Conservation (phyloP, 2,888 invertebrate genomes). For the Andrena praecox region DNA sequence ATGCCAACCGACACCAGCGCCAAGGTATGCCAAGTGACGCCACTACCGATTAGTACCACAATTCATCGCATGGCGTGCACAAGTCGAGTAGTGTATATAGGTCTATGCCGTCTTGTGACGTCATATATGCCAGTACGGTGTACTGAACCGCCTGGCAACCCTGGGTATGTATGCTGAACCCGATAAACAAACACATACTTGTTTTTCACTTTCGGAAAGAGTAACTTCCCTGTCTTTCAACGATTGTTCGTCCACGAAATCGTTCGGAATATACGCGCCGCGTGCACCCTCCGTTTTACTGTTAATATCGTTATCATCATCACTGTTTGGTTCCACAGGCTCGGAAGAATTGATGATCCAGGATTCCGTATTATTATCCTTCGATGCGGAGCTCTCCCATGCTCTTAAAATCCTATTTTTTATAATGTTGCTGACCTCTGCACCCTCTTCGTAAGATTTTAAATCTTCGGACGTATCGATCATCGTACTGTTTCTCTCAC, state of each 20-base stretch:
- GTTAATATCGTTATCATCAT: conserved; percentile 54
- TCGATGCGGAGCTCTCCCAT: conserved; percentile 40
- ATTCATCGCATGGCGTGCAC: no score
- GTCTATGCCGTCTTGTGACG: no score
- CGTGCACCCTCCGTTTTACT: conserved; percentile 51
- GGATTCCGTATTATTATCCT: not conserved
- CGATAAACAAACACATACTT: conserved; percentile 78
- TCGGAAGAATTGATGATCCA: conserved; percentile 51
- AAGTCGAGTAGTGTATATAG: no score
- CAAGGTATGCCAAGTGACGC: no score
- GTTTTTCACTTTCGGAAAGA: conserved; percentile 89
- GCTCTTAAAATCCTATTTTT: no score
- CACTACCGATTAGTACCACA: no score
- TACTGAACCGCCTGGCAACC: no score
- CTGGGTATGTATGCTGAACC: not conserved
- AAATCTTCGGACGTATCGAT: conserved; percentile 50
- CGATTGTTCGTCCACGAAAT: conserved; percentile 87
- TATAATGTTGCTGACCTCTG: no score
- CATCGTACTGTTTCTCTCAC: conserved; percentile 39
- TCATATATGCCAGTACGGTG: no score
- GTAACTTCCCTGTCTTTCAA: conserved; percentile 87
- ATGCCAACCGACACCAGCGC: no score
- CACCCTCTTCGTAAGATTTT: conserved; percentile 87
- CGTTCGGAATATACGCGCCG: conserved; percentile 69
- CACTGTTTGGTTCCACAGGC: conserved; percentile 63